A percentile compares a stretch with the other conserved stretches of the same genome.
These are phyloP conservation scores for Typhlichthys subterraneus DNA, from an alignment of 2,797 vertebrate species.

Conservation along the genomic window DNA sequence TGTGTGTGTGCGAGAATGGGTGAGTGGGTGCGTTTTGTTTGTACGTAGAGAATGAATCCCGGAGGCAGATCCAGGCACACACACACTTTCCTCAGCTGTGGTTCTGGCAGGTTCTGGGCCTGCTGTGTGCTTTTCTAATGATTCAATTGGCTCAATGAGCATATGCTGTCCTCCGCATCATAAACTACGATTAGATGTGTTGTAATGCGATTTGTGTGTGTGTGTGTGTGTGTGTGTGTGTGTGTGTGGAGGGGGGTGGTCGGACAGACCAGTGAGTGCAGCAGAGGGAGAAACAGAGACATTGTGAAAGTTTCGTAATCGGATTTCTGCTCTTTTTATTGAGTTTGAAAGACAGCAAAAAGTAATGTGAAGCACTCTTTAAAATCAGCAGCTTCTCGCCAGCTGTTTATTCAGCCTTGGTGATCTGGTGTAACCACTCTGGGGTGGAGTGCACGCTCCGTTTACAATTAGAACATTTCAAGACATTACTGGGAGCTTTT, in stretches of 20 bases:
- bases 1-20: constrained; percentile 15
- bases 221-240: neutral
- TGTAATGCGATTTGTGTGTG: constrained; percentile 70
- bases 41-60: constrained; percentile 31
- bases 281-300: neutral
- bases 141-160: constrained; percentile 81
- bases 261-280: neutral
- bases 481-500: constrained; percentile 16
- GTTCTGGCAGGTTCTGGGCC: constrained; percentile 70
- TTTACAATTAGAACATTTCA: constrained; percentile 29
- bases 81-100: constrained; percentile 68
- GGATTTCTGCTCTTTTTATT: constrained; percentile 49
- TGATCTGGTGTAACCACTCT: constrained; percentile 29
- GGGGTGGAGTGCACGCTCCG: constrained; percentile 10
- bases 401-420: constrained; percentile 25
- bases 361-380: constrained; percentile 54
- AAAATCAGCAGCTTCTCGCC: constrained; percentile 50
- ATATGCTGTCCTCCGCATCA: constrained; percentile 78
- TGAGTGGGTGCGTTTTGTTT: constrained; percentile 32
- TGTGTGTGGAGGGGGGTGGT: neutral
- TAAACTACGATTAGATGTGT: constrained; percentile 79
- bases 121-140: constrained; percentile 77
- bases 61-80: constrained; percentile 43
- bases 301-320: constrained; percentile 45
- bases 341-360: constrained; percentile 54